Evolutionary conservation across 2,797 vertebrate species (phyloP).

Genomic region (Chelmon rostratus): DNA sequence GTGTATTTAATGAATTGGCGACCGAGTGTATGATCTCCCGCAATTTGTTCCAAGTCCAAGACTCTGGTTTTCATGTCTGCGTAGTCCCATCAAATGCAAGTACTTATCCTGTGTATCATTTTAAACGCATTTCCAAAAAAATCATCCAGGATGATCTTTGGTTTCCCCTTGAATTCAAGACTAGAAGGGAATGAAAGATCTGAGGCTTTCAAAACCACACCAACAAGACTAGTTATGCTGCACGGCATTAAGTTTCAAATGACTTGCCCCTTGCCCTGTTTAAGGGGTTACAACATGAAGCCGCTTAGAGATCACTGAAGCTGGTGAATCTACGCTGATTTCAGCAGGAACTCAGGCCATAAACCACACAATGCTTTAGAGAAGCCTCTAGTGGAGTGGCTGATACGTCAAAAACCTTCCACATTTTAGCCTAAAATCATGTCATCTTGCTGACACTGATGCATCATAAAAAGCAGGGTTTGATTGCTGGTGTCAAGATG

Average conservation of each 20-base stretch:
- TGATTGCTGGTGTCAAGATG: not conserved
- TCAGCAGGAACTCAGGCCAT: not conserved
- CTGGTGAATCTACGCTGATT: too few species aligned
- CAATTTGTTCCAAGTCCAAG: not conserved
- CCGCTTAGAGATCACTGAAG: too few species aligned
- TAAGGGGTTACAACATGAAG: not conserved
- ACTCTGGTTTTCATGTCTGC: not conserved
- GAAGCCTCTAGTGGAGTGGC: not conserved
- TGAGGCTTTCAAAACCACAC: not conserved
- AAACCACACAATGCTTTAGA: conserved; percentile 30
- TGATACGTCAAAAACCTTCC: too few species aligned
- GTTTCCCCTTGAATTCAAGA: not conserved
- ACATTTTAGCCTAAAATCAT: not conserved
- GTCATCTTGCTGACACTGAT: not conserved
- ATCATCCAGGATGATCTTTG: too few species aligned
- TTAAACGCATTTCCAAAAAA: too few species aligned
- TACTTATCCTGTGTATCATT: not conserved
- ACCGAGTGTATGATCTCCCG: not conserved
- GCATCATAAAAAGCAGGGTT: not conserved
- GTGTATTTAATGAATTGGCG: not conserved
- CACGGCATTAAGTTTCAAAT: not conserved
- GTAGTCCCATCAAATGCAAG: not conserved
- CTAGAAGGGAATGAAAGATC: not conserved
- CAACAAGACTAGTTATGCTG: not conserved
- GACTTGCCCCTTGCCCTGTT: not conserved